Evolutionary conservation across 2,888 invertebrate species (phyloP).

Genomic region (Arenicola marina): DNA sequence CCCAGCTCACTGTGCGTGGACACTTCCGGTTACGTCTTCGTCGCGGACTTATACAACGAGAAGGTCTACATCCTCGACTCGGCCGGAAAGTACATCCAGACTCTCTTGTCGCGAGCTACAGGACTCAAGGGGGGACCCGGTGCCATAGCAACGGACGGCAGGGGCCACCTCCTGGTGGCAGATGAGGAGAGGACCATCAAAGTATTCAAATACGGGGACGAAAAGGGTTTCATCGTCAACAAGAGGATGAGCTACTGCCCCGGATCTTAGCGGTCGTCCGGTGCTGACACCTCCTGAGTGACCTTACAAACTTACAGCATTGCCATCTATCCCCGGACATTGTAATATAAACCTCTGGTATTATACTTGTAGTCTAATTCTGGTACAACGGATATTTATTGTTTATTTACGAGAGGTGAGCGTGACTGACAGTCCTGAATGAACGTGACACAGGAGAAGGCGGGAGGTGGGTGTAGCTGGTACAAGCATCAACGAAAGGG

Average conservation of each 20-base stretch:
- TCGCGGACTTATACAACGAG: constrained; percentile 30
- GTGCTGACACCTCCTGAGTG: too few relatives aligned
- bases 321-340: too few relatives aligned
- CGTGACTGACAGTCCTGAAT: too few relatives aligned
- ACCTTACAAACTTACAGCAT: too few relatives aligned
- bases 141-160: constrained; percentile 25
- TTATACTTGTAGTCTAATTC: too few relatives aligned
- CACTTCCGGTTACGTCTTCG: constrained; percentile 25
- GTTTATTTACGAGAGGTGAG: too few relatives aligned
- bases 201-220: constrained; percentile 21
- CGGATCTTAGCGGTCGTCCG: too few relatives aligned
- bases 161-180: constrained; percentile 26
- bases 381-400: too few relatives aligned
- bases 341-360: too few relatives aligned
- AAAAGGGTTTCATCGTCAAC: constrained; percentile 2
- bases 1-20: constrained; percentile 29
- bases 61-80: constrained; percentile 30
- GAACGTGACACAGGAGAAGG: too few relatives aligned
- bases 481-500: too few relatives aligned
- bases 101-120: constrained; percentile 21
- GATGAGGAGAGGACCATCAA: constrained; percentile 27
- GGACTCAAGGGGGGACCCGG: constrained; percentile 26
- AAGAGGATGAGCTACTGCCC: background rate
- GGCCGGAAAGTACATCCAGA: constrained; percentile 24
- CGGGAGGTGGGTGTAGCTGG: too few relatives aligned